phyloP scores from a whole-genome alignment of 2,888 invertebrate species.

The Drosophila picticornis region DNA sequence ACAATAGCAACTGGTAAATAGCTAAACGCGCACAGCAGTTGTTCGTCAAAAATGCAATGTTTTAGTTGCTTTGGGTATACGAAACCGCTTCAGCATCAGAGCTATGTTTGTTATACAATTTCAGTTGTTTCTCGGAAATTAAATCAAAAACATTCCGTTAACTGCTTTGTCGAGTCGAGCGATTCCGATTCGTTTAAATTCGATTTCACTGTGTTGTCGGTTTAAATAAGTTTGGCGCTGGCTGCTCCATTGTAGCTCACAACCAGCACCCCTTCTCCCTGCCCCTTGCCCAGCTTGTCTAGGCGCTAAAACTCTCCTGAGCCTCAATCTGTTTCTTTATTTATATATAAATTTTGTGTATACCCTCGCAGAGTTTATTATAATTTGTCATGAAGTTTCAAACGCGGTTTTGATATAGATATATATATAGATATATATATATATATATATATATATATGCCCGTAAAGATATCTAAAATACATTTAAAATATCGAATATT shows the following conservation, averaged over 20 bases:
- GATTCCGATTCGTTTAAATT: constrained; percentile 47
- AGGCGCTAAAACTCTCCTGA: constrained; percentile 15
- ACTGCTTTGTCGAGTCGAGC: constrained; percentile 1
- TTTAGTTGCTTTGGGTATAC: not conserved
- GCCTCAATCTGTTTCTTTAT: constrained; percentile 11
- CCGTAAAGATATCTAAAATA: not conserved
- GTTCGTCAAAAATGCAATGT: constrained; percentile 54
- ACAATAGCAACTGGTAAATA: not conserved
- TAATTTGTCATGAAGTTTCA: not conserved
- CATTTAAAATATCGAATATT: not conserved
- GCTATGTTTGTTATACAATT: not conserved
- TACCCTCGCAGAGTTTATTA: not conserved
- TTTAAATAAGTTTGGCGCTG: constrained; percentile 51
- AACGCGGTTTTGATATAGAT: not conserved
- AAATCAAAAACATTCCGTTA: constrained; percentile 27
- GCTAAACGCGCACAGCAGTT: constrained; percentile 50
- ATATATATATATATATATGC: too few relatives aligned
- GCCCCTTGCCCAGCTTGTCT: not conserved
- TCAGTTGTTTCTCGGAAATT: constrained; percentile 8
- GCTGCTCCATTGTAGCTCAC: not conserved
- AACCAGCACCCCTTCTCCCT: not conserved
- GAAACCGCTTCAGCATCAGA: not conserved
- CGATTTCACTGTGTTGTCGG: constrained; percentile 34
- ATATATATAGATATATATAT: too few relatives aligned
- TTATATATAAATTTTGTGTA: not conserved